These are phyloP conservation scores for Macquaria australasica DNA, from an alignment of 2,113 vertebrate species.

Conservation along the genomic window DNA sequence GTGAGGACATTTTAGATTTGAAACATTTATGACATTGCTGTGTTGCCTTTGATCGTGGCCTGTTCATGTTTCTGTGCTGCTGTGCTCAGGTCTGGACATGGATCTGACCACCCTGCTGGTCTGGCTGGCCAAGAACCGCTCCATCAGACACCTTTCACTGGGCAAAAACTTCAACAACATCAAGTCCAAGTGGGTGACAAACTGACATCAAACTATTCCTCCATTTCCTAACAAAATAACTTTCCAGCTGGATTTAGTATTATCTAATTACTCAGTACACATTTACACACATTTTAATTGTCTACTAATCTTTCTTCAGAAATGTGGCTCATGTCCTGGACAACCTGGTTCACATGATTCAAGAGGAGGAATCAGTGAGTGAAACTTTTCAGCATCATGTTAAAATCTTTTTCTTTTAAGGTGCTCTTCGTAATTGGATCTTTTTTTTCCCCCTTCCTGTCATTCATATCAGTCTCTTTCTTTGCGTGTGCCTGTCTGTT, in stretches of 20 bases:
- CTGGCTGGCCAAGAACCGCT: conserved; percentile 97
- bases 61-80: neutral
- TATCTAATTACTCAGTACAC: no score
- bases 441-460: neutral
- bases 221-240: neutral
- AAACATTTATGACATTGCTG: neutral
- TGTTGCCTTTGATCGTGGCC: rapidly evolving
- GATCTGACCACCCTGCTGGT: conserved; percentile 95
- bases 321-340: conserved; percentile 94
- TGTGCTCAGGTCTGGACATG: conserved; percentile 89
- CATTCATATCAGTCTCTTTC: neutral
- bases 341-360: conserved; percentile 97
- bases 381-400: neutral
- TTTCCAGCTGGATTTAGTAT: neutral
- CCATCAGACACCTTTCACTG: conserved; percentile 93
- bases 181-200: conserved; percentile 92
- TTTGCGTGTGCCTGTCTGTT: neutral
- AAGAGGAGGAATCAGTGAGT: conserved; percentile 98
- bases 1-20: conserved; percentile 76
- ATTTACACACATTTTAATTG: neutral
- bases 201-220: neutral
- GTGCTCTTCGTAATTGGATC: neutral
- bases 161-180: conserved; percentile 99
- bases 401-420: neutral
- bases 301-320: conserved; percentile 74